These are phyloP conservation scores for Albula goreensis DNA, from an alignment of 2,113 vertebrate species.

Conservation along the genomic window DNA sequence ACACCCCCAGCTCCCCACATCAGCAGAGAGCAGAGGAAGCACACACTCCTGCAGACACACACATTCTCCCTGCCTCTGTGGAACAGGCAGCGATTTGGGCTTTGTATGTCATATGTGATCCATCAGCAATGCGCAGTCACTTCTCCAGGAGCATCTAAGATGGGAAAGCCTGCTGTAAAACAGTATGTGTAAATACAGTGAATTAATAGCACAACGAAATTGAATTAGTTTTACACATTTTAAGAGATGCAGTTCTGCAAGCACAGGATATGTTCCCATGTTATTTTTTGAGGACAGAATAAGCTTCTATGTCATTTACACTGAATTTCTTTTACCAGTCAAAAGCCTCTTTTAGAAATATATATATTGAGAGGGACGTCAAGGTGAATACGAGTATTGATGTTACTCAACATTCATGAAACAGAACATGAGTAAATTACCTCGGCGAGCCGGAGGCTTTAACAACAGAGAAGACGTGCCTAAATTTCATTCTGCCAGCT, in stretches of 20 bases:
- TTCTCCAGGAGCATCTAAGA: too few species aligned
- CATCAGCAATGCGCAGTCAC: too few species aligned
- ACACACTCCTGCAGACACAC: not conserved
- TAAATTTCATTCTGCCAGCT: slow-evolving; percentile 50
- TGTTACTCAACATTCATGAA: not conserved
- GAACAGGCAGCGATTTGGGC: too few species aligned
- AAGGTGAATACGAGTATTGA: not conserved
- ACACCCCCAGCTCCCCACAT: not conserved
- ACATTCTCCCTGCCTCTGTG: not conserved
- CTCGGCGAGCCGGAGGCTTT: not conserved
- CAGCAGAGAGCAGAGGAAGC: too few species aligned
- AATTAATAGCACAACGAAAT: too few species aligned
- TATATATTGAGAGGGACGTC: not conserved
- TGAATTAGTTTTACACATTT: not conserved
- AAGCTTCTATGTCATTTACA: too few species aligned
- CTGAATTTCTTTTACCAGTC: not conserved
- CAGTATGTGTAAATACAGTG: too few species aligned
- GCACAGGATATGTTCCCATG: not conserved
- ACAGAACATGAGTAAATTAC: not conserved
- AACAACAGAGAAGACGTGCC: not conserved
- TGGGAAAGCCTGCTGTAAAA: too few species aligned
- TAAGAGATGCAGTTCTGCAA: not conserved
- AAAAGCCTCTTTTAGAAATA: not conserved
- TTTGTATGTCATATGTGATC: too few species aligned
- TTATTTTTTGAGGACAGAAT: too few species aligned